phyloP scores from a whole-genome alignment of 2,888 invertebrate genomes.

The Pantelozetes paolii region DNA sequence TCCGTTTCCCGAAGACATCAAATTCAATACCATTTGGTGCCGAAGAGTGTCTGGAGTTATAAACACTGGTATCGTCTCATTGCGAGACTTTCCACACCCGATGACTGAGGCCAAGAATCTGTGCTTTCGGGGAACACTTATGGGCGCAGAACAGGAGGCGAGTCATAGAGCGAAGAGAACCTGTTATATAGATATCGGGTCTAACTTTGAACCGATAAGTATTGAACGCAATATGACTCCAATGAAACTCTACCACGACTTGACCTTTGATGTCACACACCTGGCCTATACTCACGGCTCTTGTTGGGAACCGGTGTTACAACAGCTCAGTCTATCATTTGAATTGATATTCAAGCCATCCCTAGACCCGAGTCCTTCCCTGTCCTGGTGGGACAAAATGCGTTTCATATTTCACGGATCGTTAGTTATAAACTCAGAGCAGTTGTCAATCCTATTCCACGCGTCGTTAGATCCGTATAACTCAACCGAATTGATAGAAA shows the following conservation, averaged over 20 bases:
- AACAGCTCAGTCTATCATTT: conserved; percentile 66
- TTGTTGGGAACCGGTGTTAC: conserved; percentile 97
- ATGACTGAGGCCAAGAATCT: conserved; percentile 76
- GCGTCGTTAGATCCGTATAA: conserved; percentile 97
- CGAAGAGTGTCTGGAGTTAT: conserved; percentile 76
- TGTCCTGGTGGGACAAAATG: conserved; percentile 97
- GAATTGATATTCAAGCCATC: conserved; percentile 65
- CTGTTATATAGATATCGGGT: conserved; percentile 71
- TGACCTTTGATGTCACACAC: conserved; percentile 62
- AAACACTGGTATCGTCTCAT: conserved; percentile 76
- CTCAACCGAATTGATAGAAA: conserved; percentile 97
- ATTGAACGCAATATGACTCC: conserved; percentile 85
- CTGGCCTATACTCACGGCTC: conserved; percentile 94
- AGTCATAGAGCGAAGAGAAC: conserved; percentile 68
- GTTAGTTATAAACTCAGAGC: conserved; percentile 77
- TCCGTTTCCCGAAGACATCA: conserved; percentile 63
- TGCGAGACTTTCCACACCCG: conserved; percentile 93
- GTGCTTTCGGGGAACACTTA: conserved; percentile 80
- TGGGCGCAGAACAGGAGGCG: conserved; percentile 81
- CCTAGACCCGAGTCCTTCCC: conserved; percentile 82
- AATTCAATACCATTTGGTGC: conserved; percentile 90
- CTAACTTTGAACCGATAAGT: conserved; percentile 54
- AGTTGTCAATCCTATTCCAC: conserved; percentile 83
- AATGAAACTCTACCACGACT: conserved; percentile 94
- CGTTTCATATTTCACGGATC: conserved; percentile 86